Conservation (phyloP, 2,888 invertebrate species). For the Drosophila nr. perissopoda region DNA sequence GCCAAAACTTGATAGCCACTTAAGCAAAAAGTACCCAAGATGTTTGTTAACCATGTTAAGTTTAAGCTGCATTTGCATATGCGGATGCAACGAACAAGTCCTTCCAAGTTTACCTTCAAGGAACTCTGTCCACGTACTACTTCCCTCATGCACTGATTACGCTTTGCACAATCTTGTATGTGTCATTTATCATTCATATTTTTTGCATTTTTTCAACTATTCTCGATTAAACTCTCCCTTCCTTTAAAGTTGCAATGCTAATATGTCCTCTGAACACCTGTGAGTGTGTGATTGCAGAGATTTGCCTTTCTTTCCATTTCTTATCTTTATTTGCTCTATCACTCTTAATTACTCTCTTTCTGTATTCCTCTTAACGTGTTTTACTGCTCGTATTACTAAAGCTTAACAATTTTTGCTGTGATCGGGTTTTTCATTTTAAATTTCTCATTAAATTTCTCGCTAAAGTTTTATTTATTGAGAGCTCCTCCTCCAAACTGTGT, state of each 20-base stretch:
- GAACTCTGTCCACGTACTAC: neutral
- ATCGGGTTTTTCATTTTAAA: neutral
- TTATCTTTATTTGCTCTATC: neutral
- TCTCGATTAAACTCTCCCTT: neutral
- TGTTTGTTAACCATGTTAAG: neutral
- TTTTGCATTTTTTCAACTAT: neutral
- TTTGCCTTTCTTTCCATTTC: neutral
- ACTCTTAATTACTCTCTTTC: neutral
- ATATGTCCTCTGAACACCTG: neutral
- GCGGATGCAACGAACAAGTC: neutral
- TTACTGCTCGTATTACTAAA: neutral
- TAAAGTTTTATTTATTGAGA: neutral
- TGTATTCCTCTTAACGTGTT: neutral
- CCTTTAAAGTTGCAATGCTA: neutral
- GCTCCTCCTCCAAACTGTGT: neutral
- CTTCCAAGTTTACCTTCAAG: neutral
- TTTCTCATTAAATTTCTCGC: neutral
- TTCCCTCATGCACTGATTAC: neutral
- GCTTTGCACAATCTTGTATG: neutral
- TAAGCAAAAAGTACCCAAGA: neutral
- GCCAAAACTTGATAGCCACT: conserved; percentile 18
- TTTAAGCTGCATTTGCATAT: conserved; percentile 1
- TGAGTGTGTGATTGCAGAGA: neutral
- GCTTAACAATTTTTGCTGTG: neutral
- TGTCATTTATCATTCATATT: neutral